A percentile compares a stretch with the other conserved stretches of the same genome.
Conservation (phyloP, 2,797 vertebrate genomes). For the Rostrhamus sociabilis region DNA sequence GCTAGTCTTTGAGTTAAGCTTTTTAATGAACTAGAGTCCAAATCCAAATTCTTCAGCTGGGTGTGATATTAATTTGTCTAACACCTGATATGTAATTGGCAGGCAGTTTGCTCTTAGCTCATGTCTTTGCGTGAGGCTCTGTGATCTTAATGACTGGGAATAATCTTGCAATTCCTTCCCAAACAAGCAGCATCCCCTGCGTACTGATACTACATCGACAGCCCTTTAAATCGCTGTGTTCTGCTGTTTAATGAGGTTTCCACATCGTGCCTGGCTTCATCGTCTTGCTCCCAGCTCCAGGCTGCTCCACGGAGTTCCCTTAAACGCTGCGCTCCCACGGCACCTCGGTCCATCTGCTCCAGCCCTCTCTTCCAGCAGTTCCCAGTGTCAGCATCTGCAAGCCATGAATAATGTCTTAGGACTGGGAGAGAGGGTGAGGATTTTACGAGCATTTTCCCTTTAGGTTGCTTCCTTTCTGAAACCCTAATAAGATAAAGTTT, state of each 20-base stretch:
- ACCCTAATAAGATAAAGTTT: background rate
- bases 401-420: background rate
- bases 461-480: background rate
- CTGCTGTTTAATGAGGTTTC: background rate
- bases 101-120: background rate
- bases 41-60: background rate
- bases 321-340: fast-evolving
- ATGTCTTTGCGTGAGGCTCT: background rate
- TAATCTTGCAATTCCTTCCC: background rate
- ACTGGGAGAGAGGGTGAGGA: background rate
- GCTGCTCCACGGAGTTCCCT: background rate
- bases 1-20: background rate
- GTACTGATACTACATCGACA: background rate
- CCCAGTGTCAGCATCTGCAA: background rate
- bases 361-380: background rate
- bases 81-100: background rate
- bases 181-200: background rate
- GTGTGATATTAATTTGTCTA: background rate
- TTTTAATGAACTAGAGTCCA: background rate
- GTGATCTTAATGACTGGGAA: background rate
- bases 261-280: background rate
- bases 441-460: background rate
- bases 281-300: fast-evolving
- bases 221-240: background rate
- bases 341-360: background rate